A percentile compares a stretch with the other conserved stretches of the same genome.
Conservation (phyloP, 2,888 invertebrate genomes). For the Synanthedon tipuliformis region DNA sequence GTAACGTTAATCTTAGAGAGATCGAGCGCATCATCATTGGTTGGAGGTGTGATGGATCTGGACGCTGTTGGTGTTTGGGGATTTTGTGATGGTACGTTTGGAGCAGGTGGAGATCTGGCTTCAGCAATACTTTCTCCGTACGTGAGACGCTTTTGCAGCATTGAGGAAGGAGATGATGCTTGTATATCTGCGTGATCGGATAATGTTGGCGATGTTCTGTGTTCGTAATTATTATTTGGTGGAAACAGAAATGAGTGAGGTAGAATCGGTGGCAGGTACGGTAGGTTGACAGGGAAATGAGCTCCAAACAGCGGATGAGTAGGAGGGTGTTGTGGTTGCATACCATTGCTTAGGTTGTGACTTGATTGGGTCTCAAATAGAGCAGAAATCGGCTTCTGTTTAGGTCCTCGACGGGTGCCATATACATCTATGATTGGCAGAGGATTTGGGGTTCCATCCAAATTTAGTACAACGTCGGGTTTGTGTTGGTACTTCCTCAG, state of each 20-base stretch:
- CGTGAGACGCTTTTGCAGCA: conserved; percentile 49
- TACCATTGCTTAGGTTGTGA: conserved; percentile 25
- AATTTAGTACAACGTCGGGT: conserved; percentile 89
- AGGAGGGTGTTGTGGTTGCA: conserved; percentile 30
- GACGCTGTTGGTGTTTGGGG: conserved; percentile 32
- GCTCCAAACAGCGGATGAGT: conserved; percentile 51
- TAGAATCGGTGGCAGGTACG: conserved; percentile 57
- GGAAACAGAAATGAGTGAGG: conserved; percentile 62
- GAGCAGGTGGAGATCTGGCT: conserved; percentile 23
- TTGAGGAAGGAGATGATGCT: conserved; percentile 38
- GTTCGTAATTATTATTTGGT: conserved; percentile 58
- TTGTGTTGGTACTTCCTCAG: conserved; percentile 91
- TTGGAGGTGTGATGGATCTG: conserved; percentile 21
- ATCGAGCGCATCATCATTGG: conserved; percentile 65
- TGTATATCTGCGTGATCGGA: conserved; percentile 28
- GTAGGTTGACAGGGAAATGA: conserved; percentile 57
- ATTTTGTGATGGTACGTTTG: conserved; percentile 32
- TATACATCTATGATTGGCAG: conserved; percentile 90
- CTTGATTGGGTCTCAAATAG: conserved; percentile 44
- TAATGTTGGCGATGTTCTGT: conserved; percentile 37
- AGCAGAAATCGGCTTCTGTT: conserved; percentile 64
- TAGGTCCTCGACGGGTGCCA: conserved; percentile 89
- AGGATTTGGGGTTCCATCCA: conserved; percentile 90
- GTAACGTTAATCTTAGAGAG: conserved; percentile 61
- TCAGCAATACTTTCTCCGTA: conserved; percentile 33